These are phyloP conservation scores for Chloroceryle inda DNA, from an alignment of 2,797 vertebrate species.

Conservation along the genomic window DNA sequence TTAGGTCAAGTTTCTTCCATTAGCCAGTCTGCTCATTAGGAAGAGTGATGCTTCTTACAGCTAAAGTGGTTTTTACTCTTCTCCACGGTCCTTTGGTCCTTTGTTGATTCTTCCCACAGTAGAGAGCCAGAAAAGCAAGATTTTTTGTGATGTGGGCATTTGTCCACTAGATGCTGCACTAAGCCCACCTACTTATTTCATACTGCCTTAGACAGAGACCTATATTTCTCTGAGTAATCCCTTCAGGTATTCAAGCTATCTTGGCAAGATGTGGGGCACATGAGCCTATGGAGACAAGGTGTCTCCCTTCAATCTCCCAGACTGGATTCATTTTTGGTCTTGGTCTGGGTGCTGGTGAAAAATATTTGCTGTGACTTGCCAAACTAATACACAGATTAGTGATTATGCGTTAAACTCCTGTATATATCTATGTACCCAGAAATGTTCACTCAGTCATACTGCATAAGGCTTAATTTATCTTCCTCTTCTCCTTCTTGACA, in stretches of 20 bases:
- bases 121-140: background rate
- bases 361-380: background rate
- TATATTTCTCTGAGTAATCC: background rate
- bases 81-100: rapidly evolving
- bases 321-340: background rate
- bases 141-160: conserved; percentile 52
- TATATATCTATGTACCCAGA: background rate
- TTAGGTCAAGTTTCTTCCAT: background rate
- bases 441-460: background rate
- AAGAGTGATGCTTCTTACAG: background rate
- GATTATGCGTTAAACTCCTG: background rate
- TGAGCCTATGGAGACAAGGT: background rate
- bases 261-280: background rate
- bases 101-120: background rate
- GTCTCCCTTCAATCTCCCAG: background rate
- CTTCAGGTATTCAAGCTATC: background rate
- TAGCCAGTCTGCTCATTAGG: background rate
- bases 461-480: background rate
- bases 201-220: background rate
- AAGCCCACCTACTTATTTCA: conserved; percentile 56
- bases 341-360: background rate
- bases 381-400: background rate
- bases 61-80: background rate
- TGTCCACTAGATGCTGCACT: conserved; percentile 76
- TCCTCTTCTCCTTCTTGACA: background rate